Conservation (phyloP, 2,113 vertebrate genomes). For the Apistogramma diplotaenia region DNA sequence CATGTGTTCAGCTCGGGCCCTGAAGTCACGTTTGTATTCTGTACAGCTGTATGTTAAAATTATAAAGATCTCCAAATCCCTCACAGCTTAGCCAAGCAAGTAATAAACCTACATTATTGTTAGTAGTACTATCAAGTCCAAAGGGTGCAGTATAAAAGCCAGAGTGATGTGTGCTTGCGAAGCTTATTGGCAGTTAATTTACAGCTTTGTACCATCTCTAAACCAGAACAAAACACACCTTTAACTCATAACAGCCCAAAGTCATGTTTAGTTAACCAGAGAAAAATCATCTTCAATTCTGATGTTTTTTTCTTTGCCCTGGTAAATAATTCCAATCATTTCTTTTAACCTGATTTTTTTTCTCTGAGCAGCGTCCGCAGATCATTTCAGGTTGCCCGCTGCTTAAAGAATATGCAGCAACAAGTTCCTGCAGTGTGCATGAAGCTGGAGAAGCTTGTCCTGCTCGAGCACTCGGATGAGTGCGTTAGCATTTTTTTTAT, state of each 20-base stretch:
- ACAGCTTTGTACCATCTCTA: slow-evolving; percentile 1
- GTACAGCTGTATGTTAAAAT: not conserved
- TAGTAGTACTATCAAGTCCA: slow-evolving; percentile 12
- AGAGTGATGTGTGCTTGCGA: slow-evolving; percentile 30
- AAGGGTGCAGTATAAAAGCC: slow-evolving; percentile 34
- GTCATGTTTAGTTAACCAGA: not conserved
- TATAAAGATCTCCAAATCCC: slow-evolving; percentile 20
- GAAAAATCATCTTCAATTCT: not conserved
- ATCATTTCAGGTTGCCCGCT: not conserved
- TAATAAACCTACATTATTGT: slow-evolving; percentile 23
- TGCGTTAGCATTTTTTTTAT: not conserved
- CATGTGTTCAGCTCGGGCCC: not conserved
- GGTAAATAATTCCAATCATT: not conserved
- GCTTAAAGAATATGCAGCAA: not conserved
- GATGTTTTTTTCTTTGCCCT: not conserved
- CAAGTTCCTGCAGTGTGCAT: not conserved
- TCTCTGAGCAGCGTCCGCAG: not conserved
- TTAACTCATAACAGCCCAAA: slow-evolving; percentile 10
- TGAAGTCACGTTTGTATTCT: slow-evolving; percentile 16
- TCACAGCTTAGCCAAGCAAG: slow-evolving; percentile 3
- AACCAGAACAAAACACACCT: not conserved
- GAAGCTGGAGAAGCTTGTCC: not conserved
- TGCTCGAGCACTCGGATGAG: not conserved
- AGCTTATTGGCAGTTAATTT: slow-evolving; percentile 33
- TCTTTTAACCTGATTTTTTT: not conserved